Percentiles rank a stretch among this genome's conserved stretches.
Conservation (phyloP, 2,113 vertebrate genomes). For the Gracilinanus agilis region DNA sequence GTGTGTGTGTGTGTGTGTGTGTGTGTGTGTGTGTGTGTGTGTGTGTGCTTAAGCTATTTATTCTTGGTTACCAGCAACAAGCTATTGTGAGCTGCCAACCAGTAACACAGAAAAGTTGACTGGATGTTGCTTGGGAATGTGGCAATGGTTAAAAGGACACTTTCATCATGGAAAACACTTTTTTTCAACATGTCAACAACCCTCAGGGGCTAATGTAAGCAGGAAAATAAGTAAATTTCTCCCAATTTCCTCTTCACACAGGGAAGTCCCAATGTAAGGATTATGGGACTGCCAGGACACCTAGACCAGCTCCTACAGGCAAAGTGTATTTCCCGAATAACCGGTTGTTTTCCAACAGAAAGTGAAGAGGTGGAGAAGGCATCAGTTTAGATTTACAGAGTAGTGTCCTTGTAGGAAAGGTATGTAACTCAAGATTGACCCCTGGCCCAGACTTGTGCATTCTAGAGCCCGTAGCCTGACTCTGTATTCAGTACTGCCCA, state of each 20-base stretch:
- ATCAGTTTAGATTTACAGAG: too few species aligned
- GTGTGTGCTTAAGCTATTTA: neutral
- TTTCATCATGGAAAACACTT: constrained; percentile 15
- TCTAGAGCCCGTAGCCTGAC: neutral
- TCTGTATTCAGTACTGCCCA: neutral
- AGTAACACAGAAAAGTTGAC: constrained; percentile 28
- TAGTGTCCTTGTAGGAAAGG: fast-evolving
- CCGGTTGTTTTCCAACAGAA: neutral
- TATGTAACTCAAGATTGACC: neutral
- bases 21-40: neutral
- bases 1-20: constrained; percentile 30
- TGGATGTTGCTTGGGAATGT: constrained; percentile 24
- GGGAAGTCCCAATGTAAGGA: neutral
- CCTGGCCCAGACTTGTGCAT: neutral
- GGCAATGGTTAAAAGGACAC: constrained; percentile 23
- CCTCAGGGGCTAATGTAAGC: neutral
- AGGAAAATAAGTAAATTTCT: constrained; percentile 4
- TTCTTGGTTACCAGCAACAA: constrained; percentile 15
- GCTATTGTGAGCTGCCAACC: constrained; percentile 8
- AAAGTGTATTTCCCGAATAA: fast-evolving
- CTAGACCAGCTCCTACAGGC: neutral
- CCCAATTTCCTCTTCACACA: neutral
- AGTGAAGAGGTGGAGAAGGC: neutral
- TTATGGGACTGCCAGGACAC: neutral
- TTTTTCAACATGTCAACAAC: constrained; percentile 17